A percentile compares a stretch with the other conserved stretches of the same genome.
phyloP scores from a whole-genome alignment of 2,113 vertebrate genomes.

The Centropus bengalensis region DNA sequence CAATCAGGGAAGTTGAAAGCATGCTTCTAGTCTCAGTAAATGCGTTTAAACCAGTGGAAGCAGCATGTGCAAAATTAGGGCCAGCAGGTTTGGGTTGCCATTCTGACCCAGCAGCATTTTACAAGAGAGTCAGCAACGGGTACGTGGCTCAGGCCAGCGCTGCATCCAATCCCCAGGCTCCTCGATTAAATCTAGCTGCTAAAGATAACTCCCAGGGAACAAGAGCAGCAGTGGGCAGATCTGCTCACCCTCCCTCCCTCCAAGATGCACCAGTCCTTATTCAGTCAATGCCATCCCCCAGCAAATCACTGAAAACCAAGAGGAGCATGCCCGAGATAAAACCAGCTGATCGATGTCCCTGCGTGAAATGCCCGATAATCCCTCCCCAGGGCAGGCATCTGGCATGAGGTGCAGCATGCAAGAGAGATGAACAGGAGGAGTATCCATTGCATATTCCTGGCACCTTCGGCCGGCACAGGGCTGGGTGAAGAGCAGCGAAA shows the following conservation, averaged over 20 bases:
- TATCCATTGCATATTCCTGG: slow-evolving; percentile 36
- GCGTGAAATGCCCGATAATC: slow-evolving; percentile 31
- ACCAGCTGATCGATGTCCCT: slow-evolving; percentile 52
- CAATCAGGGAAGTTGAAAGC: background rate
- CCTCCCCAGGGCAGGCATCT: background rate
- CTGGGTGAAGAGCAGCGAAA: background rate
- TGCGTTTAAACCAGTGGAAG: background rate
- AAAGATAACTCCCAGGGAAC: slow-evolving; percentile 63
- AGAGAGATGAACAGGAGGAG: background rate
- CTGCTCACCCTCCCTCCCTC: background rate
- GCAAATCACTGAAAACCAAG: slow-evolving; percentile 32
- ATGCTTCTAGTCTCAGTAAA: background rate
- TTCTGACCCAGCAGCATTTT: background rate
- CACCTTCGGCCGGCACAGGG: background rate
- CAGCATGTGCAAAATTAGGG: background rate
- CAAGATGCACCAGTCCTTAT: slow-evolving; percentile 52
- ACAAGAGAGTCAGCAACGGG: accelerated
- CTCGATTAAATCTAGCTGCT: slow-evolving; percentile 28
- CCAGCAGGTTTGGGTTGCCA: background rate
- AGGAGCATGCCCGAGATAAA: background rate
- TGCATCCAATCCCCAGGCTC: background rate
- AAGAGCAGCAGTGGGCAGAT: slow-evolving; percentile 20
- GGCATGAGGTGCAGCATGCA: slow-evolving; percentile 15
- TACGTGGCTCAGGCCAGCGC: background rate
- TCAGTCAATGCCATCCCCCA: slow-evolving; percentile 59